Evolutionary conservation across 2,797 vertebrate genomes (phyloP).

Genomic region (Hipposideros larvatus): DNA sequence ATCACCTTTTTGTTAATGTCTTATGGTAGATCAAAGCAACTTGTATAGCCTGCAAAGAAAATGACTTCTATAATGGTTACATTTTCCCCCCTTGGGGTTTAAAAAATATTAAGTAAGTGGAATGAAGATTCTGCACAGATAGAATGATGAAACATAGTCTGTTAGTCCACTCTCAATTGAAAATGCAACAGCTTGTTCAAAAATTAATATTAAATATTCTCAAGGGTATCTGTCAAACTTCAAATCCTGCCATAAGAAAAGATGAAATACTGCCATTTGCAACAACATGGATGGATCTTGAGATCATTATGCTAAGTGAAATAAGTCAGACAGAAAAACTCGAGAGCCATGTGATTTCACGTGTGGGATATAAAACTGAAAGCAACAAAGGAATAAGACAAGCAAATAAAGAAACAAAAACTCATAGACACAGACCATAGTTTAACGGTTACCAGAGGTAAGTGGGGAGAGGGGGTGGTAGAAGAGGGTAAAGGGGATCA

Average conservation of each 20-base stretch:
- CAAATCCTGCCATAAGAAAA: background rate
- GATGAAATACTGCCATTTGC: no score
- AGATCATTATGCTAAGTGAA: no score
- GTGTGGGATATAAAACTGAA: no score
- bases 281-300: no score
- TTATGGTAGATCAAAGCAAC: background rate
- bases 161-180: background rate
- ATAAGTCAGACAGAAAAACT: no score
- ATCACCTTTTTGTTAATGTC: background rate
- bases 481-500: no score
- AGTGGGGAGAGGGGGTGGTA: no score
- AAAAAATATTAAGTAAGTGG: background rate
- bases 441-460: no score
- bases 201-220: slow-evolving; percentile 31
- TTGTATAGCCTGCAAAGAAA: background rate
- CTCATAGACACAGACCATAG: no score
- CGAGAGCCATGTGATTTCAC: no score
- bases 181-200: slow-evolving; percentile 1
- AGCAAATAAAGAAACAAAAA: no score
- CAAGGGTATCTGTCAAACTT: slow-evolving; percentile 30
- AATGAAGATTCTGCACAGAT: background rate
- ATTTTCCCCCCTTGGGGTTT: background rate
- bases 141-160: background rate
- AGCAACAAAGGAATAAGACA: no score
- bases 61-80: background rate